Base-by-base conservation (phyloP, 2,888 invertebrate genomes). In the Graphium colonna region DNA sequence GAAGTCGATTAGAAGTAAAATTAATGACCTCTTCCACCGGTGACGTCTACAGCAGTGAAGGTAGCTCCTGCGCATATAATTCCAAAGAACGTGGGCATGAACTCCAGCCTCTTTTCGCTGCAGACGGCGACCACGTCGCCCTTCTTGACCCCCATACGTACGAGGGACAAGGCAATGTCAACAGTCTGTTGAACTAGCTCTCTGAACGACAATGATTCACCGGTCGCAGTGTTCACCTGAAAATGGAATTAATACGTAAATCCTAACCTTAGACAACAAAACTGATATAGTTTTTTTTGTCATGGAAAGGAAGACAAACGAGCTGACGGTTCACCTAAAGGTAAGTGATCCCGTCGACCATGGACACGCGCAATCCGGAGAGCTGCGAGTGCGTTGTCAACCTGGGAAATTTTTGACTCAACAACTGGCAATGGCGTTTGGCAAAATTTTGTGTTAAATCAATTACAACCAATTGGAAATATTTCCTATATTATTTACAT, bases 81-180 rank as follows among this genome's bases (percentile, higher is more conserved):
- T 0, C 83, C 87, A 0, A 85, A 49, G 0, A 75, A 60, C 4
- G 79, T 71, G 0, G 73, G 63, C 68, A 71, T 79, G 38, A 64
- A 84, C 21, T 86, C 85, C 0, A 55, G 51, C 0, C 79, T 60
- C 33, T 83, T 86, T 52, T 87, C 87, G 0, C 80, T 71, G n/a
- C 78, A 67, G 0, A 86, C 26, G 0, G 73, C 86, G 0, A 87
- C 60, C 15, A 72, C 71, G 3, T 87, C 76, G 68, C 85, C 83
- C 62, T 77, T 83, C 66, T 60, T 64, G 10, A 86, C 68, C 0
- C 84, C 84, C 10, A 83, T 61, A 38, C 68, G 76, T 9, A 60
- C 57, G 62, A 87, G 82, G 0, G 82, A 83, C 68, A 86, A 55
- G 1, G 85, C 77, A 7, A 85, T 64, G 58, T 78, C 82, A 62